Conservation (phyloP, 2,797 vertebrate species). For the Paedocypris micromegethes region DNA sequence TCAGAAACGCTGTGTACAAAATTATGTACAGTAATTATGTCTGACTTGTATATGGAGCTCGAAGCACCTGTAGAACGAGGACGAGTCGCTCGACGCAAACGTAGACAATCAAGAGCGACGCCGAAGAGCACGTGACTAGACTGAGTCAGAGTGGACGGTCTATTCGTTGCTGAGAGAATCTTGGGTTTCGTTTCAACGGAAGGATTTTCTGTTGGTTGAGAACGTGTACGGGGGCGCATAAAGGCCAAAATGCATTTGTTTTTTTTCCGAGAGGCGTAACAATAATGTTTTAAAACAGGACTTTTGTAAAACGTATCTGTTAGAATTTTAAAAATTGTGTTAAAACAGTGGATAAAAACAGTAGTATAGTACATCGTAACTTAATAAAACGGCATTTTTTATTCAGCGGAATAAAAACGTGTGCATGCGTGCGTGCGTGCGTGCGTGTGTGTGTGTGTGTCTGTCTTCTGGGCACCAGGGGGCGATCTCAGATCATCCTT, state of each 20-base stretch:
- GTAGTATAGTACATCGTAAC: too few relatives aligned
- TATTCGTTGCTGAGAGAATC: slow-evolving; percentile 7
- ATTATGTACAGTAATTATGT: too few relatives aligned
- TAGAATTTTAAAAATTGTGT: too few relatives aligned
- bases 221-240: slow-evolving; percentile 31
- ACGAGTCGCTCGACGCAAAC: neutral
- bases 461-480: slow-evolving; percentile 77
- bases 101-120: slow-evolving; percentile 1
- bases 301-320: too few relatives aligned
- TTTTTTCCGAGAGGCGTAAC: neutral
- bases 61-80: neutral
- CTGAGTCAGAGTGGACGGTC: slow-evolving; percentile 12
- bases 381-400: too few relatives aligned
- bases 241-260: slow-evolving; percentile 24
- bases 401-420: too few relatives aligned
- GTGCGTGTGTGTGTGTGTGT: neutral
- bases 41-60: neutral
- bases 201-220: slow-evolving; percentile 25
- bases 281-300: too few relatives aligned
- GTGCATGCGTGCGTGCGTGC: too few relatives aligned
- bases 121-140: slow-evolving; percentile 1
- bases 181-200: slow-evolving; percentile 40
- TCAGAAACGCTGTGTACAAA: too few relatives aligned
- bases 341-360: too few relatives aligned
- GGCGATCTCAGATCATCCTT: slow-evolving; percentile 85